Conservation (phyloP, 1,140 invertebrate genomes). For the Papilio dardanus region DNA sequence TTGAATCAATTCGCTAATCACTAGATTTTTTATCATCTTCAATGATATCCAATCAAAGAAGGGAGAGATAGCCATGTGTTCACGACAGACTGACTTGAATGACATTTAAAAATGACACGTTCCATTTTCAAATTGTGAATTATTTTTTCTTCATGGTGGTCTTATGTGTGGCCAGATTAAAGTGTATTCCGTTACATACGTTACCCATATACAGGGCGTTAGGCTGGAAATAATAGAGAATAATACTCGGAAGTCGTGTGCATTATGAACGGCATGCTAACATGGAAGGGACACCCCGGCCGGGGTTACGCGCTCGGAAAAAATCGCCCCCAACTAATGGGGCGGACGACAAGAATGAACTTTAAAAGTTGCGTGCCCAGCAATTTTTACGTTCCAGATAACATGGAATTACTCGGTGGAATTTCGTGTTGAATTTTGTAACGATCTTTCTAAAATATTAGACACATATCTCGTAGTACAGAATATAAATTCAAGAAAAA, state of each 20-base stretch:
- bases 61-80: too few species aligned
- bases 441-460: conserved; percentile 7
- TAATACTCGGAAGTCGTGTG: conserved; percentile 44
- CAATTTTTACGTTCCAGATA: conserved; percentile 40
- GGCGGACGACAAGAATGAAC: conserved; percentile 59
- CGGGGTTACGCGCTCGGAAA: conserved; percentile 53
- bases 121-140: background rate
- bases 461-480: background rate
- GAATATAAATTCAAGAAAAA: background rate
- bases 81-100: too few species aligned
- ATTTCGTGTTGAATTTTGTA: conserved; percentile 15
- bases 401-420: conserved; percentile 15
- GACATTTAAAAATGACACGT: background rate
- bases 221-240: conserved; percentile 30
- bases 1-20: background rate
- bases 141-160: background rate
- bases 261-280: conserved; percentile 51
- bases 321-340: conserved; percentile 67
- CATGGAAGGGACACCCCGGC: conserved; percentile 41
- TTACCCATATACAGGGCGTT: conserved; percentile 2
- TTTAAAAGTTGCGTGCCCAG: conserved; percentile 58
- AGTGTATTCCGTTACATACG: background rate
- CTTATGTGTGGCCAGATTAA: background rate
- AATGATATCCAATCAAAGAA: too few species aligned
- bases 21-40: background rate